Conservation (phyloP, 2,797 vertebrate genomes). For the Schizopygopsis pylzovi region DNA sequence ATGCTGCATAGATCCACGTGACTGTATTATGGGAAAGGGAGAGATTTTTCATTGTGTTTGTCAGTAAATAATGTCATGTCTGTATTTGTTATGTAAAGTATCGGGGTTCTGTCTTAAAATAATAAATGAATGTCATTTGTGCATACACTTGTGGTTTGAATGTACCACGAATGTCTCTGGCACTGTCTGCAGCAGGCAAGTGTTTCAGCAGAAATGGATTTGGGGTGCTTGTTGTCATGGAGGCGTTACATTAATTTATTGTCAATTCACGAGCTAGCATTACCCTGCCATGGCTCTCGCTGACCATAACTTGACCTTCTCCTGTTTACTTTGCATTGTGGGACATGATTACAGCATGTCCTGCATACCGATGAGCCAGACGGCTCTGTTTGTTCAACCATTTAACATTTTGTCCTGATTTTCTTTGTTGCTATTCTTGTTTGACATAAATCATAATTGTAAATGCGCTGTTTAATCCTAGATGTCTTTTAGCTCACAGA, state of each 20-base stretch:
- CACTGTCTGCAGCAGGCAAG: constrained; percentile 56
- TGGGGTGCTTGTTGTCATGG: constrained; percentile 61
- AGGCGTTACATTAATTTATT: constrained; percentile 62
- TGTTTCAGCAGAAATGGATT: constrained; percentile 68
- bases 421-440: constrained; percentile 60
- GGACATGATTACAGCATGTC: constrained; percentile 62
- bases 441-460: constrained; percentile 55
- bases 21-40: constrained; percentile 23
- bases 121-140: constrained; percentile 21
- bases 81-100: constrained; percentile 25
- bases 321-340: constrained; percentile 68
- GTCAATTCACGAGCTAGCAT: constrained; percentile 56
- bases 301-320: constrained; percentile 63
- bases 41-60: constrained; percentile 18
- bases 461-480: constrained; percentile 60
- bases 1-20: background rate
- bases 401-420: constrained; percentile 53
- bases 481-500: constrained; percentile 50
- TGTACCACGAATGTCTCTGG: constrained; percentile 37
- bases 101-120: constrained; percentile 18
- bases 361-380: constrained; percentile 57
- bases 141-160: background rate
- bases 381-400: constrained; percentile 64
- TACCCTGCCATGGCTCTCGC: constrained; percentile 63
- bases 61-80: constrained; percentile 33